Base-by-base conservation (phyloP, 1,140 invertebrate genomes). In the Musca domestica region DNA sequence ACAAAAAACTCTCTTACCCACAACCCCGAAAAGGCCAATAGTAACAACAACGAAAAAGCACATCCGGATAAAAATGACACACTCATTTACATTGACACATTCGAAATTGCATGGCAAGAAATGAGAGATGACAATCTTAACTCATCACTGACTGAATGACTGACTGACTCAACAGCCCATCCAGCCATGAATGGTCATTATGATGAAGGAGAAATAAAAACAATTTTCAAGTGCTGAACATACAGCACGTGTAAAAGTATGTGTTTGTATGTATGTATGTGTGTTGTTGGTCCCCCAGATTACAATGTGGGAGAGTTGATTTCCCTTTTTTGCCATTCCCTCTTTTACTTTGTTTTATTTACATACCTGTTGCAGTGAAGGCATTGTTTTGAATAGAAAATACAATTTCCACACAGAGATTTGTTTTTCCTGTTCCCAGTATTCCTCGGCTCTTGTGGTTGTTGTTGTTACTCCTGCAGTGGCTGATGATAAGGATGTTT, bases 381-480 rank as follows among this genome's bases (percentile, higher is more conserved):
- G 77, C 77, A 80, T 80, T 80, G 77, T 80, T 80, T 80, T 80
- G 77, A 80, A 79, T 80, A 80, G 34, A 80, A 80, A 80, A 80
- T 79, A 77, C 77, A 80, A 80, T 80, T 80, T 76, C 77, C 75
- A 79, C 77, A 77, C 75, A 76, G 77, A 19, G 22, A 51, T 19
- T 51, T 17, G 7, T 19, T 51, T 51, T 17, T 19, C 56, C 23
- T 25, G 22, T 23, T 30, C 34, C 34, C 34, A 41, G 34, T 41
- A 41, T 41, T 41, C 34, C 34, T 41, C 10, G 17, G 51, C n/a
- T n/a, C n/a, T 52, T 52, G 51, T 22, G 6, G 19, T 52, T 20
- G 6, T 20, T 52, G 19, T 51, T 64, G 25, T 47, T 25, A 25
- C 41, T 23, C 61, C 17, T 25, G 27, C 27, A 56, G 10, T 23